Evolutionary conservation across 2,888 invertebrate species (phyloP), one percentile per base, ranked within the genome.

Genomic region (Hydraecia micacea): DNA sequence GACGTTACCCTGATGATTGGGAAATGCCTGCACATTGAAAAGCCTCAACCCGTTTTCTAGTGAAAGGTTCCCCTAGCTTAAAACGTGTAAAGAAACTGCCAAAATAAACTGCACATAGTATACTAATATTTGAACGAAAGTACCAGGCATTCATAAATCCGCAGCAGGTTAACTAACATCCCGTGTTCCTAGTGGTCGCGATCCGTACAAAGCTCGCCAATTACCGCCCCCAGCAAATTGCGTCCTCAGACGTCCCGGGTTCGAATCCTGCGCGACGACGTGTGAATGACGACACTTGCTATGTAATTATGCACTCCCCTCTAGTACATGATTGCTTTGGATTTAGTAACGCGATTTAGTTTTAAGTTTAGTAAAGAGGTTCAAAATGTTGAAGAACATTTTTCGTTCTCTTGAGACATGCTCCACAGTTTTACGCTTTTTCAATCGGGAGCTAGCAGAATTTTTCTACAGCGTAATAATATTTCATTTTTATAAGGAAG

Each of bases 251-350:
- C 88, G 80, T 72, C 63, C 74, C 66, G n/a, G 81, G 84, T 89
- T 90, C 88, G 88, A 90, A 85, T 89, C 89, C 84, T 79, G 81
- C 42, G 83, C 85, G 83, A 79, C 83, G 77, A 89, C 84, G 89
- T 89, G 89, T 90, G 89, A 86, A 87, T 85, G 79, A 81, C 90
- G 81, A 80, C 84, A 73, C 83, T 86, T 52, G 76, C 81, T 78
- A 68, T 79, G 81, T 85, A 89, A 90, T 90, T 90, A 89, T 83
- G 62, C 82, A 87, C 89, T 89, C 60, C 32, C 63, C 46, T 83
- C 71, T 88, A 88, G 88, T 39, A 76, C 75, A 75, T 85, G 78
- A 88, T 84, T 88, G 82, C 80, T 73, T 76, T 80, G 79, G 21
- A 83, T 83, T 81, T 83, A 84, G 80, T 80, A 75, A 83, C 73